These are phyloP conservation scores for Nephrotoma flavescens DNA, from an alignment of 2,888 invertebrate species.

Conservation along the genomic window DNA sequence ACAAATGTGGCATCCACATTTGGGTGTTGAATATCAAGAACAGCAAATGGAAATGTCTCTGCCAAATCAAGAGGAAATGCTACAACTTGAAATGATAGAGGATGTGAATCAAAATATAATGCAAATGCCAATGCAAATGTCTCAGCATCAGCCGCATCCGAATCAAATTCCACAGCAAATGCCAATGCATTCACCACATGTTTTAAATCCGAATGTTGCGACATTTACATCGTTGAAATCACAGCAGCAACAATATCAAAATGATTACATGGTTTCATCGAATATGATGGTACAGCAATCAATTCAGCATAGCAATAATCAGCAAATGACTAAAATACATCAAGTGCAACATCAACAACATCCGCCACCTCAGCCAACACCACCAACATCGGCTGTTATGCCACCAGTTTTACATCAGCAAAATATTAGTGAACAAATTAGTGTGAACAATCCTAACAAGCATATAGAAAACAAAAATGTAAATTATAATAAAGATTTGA, in stretches of 20 bases:
- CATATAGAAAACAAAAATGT: not conserved
- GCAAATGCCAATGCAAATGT: not conserved
- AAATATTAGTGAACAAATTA: slow-evolving; percentile 1
- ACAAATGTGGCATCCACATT: slow-evolving; percentile 23
- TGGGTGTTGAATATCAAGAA: slow-evolving; percentile 20
- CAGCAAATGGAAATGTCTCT: not conserved
- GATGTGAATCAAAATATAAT: slow-evolving; percentile 1
- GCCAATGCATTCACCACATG: not conserved
- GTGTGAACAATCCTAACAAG: not conserved
- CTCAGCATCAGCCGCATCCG: not conserved
- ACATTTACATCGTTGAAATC: slow-evolving; percentile 1
- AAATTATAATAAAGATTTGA: not conserved
- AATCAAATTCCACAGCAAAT: slow-evolving; percentile 1
- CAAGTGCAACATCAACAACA: slow-evolving; percentile 7
- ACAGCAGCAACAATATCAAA: slow-evolving; percentile 4
- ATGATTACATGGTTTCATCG: not conserved
- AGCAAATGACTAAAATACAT: slow-evolving; percentile 5
- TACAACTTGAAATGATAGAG: slow-evolving; percentile 12
- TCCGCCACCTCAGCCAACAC: not conserved
- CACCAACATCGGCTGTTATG: not conserved
- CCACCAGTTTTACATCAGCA: not conserved
- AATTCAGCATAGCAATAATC: slow-evolving; percentile 4
- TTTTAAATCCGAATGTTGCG: slow-evolving; percentile 3
- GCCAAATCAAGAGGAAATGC: slow-evolving; percentile 20
- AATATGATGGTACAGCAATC: slow-evolving; percentile 1